Conservation (phyloP, 2,113 vertebrate species). For the Murina feae region DNA sequence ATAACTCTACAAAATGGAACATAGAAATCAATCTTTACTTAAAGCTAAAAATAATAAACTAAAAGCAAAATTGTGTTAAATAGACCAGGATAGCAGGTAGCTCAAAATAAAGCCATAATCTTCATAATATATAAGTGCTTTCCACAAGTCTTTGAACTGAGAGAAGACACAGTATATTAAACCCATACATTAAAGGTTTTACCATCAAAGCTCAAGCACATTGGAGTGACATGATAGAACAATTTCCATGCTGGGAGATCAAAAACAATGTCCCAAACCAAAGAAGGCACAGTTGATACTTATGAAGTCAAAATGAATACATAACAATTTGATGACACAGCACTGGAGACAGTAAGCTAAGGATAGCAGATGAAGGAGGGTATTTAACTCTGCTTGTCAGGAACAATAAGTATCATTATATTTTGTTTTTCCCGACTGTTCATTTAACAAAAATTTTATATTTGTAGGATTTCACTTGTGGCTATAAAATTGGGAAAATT, state of each 20-base stretch:
- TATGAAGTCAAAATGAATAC: background rate
- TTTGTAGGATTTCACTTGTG: background rate
- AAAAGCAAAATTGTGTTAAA: background rate
- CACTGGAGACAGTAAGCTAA: background rate
- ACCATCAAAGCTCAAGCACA: background rate
- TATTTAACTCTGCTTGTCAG: background rate
- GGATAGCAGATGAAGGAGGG: background rate
- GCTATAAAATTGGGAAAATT: slow-evolving; percentile 27
- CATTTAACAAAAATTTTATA: background rate
- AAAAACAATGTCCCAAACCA: slow-evolving; percentile 3
- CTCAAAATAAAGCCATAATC: background rate
- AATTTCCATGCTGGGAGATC: background rate
- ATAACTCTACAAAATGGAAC: background rate
- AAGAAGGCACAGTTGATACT: background rate
- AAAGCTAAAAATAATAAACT: background rate
- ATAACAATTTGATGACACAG: background rate
- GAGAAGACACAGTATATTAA: background rate
- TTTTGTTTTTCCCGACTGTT: background rate
- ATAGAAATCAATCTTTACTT: background rate
- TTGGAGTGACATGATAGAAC: background rate
- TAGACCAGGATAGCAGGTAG: background rate
- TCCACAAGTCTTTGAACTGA: background rate
- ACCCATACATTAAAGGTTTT: background rate
- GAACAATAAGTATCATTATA: background rate
- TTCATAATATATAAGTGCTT: background rate